Conservation (phyloP, 2,888 invertebrate species). For the Drosophila bunnanda region DNA sequence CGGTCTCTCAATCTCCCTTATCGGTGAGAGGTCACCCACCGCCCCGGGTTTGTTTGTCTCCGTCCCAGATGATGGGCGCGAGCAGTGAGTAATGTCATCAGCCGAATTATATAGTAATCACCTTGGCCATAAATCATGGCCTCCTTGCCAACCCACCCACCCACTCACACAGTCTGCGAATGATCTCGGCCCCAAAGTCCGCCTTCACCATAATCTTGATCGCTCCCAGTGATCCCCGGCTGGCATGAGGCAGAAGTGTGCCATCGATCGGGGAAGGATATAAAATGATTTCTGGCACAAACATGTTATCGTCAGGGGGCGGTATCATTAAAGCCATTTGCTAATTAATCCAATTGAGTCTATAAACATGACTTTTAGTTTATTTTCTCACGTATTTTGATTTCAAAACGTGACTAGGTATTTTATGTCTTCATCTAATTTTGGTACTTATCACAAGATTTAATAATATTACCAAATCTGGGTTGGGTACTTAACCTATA, state of each 20-base stretch:
- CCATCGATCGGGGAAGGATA: conserved; percentile 19
- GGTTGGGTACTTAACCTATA: neutral
- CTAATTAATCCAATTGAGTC: neutral
- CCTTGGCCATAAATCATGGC: conserved; percentile 33
- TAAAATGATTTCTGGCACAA: conserved; percentile 2
- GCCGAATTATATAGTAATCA: conserved; percentile 23
- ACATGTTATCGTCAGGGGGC: conserved; percentile 1
- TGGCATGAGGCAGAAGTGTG: conserved; percentile 28
- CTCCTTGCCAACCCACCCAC: neutral
- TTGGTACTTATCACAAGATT: neutral
- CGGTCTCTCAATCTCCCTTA: conserved; percentile 20
- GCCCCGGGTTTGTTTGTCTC: conserved; percentile 47
- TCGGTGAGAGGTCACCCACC: conserved; percentile 45
- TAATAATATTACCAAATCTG: neutral
- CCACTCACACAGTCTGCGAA: conserved; percentile 36
- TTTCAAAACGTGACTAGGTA: neutral
- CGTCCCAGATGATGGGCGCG: conserved; percentile 25
- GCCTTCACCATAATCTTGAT: conserved; percentile 15
- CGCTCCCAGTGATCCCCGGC: neutral
- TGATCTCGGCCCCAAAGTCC: conserved; percentile 36
- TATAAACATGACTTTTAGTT: neutral
- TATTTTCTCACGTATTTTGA: neutral
- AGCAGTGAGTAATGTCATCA: conserved; percentile 46
- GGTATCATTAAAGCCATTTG: neutral
- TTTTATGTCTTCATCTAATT: neutral